A percentile compares a stretch with the other conserved stretches of the same genome.
phyloP scores from a whole-genome alignment of 2,113 vertebrate species.

The Lophotis ruficrista region DNA sequence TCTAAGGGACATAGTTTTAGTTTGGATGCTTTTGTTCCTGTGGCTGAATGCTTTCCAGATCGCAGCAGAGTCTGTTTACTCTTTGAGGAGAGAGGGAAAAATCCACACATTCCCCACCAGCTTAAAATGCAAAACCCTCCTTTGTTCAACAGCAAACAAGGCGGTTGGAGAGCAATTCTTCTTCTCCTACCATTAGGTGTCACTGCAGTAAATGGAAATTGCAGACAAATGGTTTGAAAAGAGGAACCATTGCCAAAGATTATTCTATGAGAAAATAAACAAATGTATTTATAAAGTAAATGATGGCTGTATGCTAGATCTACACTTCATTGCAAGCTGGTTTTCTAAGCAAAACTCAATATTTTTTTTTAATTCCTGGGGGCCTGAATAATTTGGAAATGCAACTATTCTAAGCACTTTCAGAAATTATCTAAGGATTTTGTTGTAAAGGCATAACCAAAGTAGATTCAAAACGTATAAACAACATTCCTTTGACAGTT shows the following conservation, averaged over 20 bases:
- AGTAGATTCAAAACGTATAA: neutral
- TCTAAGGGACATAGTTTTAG: neutral
- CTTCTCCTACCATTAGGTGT: conserved; percentile 68
- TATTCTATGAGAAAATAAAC: neutral
- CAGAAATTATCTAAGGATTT: neutral
- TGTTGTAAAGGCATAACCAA: neutral
- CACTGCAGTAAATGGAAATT: conserved; percentile 71
- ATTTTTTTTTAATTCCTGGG: neutral
- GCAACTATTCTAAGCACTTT: neutral
- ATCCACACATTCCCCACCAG: conserved; percentile 46
- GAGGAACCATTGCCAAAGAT: neutral
- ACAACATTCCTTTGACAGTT: neutral
- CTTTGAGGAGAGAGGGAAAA: conserved; percentile 42
- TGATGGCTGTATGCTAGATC: neutral
- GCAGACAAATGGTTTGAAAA: conserved; percentile 49
- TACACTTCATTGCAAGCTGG: neutral
- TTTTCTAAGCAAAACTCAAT: neutral
- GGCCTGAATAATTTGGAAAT: neutral
- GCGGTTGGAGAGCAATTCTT: conserved; percentile 44
- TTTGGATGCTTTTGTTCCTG: conserved; percentile 57
- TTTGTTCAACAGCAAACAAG: conserved; percentile 67
- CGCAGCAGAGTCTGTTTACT: conserved; percentile 47
- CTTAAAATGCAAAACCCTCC: neutral
- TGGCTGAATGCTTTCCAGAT: conserved; percentile 53
- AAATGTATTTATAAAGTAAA: conserved; percentile 1